These are phyloP conservation scores for Uloborus plumipes DNA, from an alignment of 2,888 invertebrate species.

Conservation along the genomic window DNA sequence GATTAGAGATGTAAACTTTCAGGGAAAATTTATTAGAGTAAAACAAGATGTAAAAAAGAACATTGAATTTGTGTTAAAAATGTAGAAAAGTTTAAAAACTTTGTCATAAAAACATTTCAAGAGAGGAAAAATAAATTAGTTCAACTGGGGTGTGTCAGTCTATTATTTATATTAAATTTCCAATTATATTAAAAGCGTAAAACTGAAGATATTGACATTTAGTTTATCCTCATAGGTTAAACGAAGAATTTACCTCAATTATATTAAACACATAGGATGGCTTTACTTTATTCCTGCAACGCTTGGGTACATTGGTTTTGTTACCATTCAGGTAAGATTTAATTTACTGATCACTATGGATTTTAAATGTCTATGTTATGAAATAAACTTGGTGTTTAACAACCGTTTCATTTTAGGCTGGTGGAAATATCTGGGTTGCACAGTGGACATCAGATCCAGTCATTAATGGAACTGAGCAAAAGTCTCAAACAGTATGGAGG, in stretches of 20 bases:
- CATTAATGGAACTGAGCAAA: conserved; percentile 29
- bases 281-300: not conserved
- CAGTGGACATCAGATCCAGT: conserved; percentile 46
- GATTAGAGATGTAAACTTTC: no score
- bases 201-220: no score
- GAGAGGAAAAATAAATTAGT: no score
- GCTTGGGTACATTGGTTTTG: conserved; percentile 20
- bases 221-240: conserved; percentile 22
- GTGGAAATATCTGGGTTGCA: conserved; percentile 47
- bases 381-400: not conserved
- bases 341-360: not conserved
- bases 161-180: no score
- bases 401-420: conserved; percentile 27
- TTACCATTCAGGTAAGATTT: conserved; percentile 23
- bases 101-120: no score
- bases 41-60: no score
- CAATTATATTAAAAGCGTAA: no score
- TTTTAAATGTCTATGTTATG: not conserved
- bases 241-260: conserved; percentile 19
- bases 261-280: conserved; percentile 12
- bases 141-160: no score
- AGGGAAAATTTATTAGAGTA: no score
- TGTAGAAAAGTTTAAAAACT: no score
- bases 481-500: conserved; percentile 18
- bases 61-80: no score